These are phyloP conservation scores for Melanargia galathea DNA, from an alignment of 2,888 invertebrate species.

Conservation along the genomic window DNA sequence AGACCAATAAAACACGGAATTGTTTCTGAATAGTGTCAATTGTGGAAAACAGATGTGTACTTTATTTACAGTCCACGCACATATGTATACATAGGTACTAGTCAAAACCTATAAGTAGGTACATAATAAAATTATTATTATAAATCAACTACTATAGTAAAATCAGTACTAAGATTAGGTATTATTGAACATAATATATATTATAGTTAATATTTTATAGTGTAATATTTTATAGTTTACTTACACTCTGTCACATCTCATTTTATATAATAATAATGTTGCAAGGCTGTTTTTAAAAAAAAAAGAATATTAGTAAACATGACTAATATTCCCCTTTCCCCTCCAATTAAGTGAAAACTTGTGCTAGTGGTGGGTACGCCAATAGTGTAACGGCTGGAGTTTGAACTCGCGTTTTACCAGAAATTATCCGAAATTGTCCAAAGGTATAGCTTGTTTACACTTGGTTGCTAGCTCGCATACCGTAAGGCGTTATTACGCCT, in stretches of 20 bases:
- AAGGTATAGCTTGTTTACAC: too few species aligned
- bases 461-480: too few species aligned
- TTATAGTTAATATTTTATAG: not conserved
- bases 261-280: not conserved
- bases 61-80: not conserved
- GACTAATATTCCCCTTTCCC: too few species aligned
- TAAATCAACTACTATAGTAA: not conserved
- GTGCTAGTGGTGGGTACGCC: too few species aligned
- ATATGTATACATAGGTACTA: too few species aligned
- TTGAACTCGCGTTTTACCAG: too few species aligned
- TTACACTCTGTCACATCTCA: not conserved
- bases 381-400: too few species aligned
- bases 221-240: not conserved
- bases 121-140: not conserved
- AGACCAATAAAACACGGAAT: not conserved
- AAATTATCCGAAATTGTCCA: too few species aligned
- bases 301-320: too few species aligned
- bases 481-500: too few species aligned
- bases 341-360: too few species aligned
- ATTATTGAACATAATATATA: not conserved
- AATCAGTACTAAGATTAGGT: not conserved
- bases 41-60: not conserved
- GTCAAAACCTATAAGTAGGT: not conserved
- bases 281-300: too few species aligned
- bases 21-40: slow-evolving; percentile 3